phyloP scores from a whole-genome alignment of 2,888 invertebrate genomes.

The Entomobrya multifasciata region DNA sequence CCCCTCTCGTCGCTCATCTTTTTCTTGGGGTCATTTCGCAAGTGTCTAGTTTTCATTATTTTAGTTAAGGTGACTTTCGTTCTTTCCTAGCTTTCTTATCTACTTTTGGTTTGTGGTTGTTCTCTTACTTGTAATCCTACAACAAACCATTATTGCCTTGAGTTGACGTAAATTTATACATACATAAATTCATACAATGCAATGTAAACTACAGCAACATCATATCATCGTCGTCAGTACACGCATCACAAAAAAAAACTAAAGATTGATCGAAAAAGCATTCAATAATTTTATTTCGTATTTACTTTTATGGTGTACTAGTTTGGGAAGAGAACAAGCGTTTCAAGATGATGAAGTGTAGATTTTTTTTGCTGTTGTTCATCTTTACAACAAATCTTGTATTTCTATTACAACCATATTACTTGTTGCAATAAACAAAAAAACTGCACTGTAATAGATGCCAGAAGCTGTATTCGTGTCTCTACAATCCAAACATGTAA shows the following conservation, averaged over 20 bases:
- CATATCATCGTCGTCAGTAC: background rate
- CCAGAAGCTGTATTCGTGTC: no score
- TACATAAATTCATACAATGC: no score
- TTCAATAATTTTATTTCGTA: slow-evolving; percentile 23
- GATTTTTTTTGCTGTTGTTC: background rate
- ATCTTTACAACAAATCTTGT: background rate
- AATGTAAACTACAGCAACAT: no score
- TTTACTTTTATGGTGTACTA: slow-evolving; percentile 41
- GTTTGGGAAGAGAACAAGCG: slow-evolving; percentile 28
- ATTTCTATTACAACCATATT: no score
- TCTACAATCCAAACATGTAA: background rate
- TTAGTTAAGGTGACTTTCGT: slow-evolving; percentile 67
- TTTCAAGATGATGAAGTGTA: slow-evolving; percentile 3
- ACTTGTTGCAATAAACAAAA: no score
- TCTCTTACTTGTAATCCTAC: slow-evolving; percentile 33
- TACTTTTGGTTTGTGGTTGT: slow-evolving; percentile 15
- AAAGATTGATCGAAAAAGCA: slow-evolving; percentile 20
- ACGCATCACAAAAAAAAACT: slow-evolving; percentile 17
- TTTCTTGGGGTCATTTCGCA: slow-evolving; percentile 78
- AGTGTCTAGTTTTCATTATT: slow-evolving; percentile 74
- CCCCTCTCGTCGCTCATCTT: slow-evolving; percentile 47
- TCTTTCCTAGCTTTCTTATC: slow-evolving; percentile 21
- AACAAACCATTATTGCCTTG: slow-evolving; percentile 2
- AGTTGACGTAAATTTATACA: no score
- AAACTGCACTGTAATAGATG: no score